Percentiles rank a stretch among this genome's conserved stretches.
phyloP scores from a whole-genome alignment of 2,797 vertebrate genomes.

The Leptoclinus maculatus region DNA sequence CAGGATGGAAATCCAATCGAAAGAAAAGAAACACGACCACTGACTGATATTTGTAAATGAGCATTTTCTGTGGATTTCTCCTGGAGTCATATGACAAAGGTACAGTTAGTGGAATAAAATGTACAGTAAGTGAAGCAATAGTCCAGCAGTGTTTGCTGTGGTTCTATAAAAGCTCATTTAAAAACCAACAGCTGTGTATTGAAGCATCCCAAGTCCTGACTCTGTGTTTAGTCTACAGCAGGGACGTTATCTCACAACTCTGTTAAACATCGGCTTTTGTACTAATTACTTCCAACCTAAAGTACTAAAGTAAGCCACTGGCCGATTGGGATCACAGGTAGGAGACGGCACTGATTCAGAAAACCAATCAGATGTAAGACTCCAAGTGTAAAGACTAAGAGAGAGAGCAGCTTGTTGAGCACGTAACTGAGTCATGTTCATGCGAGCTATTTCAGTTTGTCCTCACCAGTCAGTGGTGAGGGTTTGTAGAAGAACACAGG shows the following conservation, averaged over 20 bases:
- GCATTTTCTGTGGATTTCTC: not conserved
- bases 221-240: not conserved
- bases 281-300: not conserved
- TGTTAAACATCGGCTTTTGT: not conserved
- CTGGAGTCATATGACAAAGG: not conserved
- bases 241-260: not conserved
- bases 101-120: not conserved
- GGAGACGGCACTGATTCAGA: no score
- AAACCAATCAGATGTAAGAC: no score
- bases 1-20: not conserved
- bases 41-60: not conserved
- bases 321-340: no score
- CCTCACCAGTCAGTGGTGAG: no score
- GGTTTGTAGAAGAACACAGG: no score
- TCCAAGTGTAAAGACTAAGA: no score
- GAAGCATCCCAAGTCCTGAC: not conserved
- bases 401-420: no score
- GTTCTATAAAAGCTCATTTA: not conserved
- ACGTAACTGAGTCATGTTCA: no score
- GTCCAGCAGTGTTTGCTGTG: not conserved
- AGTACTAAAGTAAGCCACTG: no score
- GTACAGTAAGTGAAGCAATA: not conserved
- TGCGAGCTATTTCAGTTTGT: no score
- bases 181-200: not conserved
- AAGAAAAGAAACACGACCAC: not conserved